These are phyloP conservation scores for Formica aserva DNA, from an alignment of 2,888 invertebrate genomes.

Conservation along the genomic window DNA sequence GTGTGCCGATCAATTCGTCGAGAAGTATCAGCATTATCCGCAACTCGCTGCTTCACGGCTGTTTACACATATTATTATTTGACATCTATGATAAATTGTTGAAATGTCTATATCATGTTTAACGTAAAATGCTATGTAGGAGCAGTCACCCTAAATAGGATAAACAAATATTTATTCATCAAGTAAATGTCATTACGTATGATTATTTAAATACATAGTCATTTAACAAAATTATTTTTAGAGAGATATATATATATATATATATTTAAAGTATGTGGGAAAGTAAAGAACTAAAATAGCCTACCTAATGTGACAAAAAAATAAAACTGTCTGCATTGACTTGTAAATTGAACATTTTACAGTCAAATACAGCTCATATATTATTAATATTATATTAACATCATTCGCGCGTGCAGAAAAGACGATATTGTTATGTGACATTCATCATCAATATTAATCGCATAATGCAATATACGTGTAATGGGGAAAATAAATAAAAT, in stretches of 20 bases:
- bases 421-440: constrained; percentile 1
- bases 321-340: background rate
- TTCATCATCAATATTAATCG: constrained; percentile 16
- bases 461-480: constrained; percentile 34
- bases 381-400: background rate
- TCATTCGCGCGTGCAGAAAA: constrained; percentile 21
- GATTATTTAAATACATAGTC: background rate
- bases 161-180: background rate
- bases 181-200: background rate
- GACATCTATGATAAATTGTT: background rate
- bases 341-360: background rate
- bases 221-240: constrained; percentile 8
- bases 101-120: background rate
- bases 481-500: constrained; percentile 30
- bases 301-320: background rate
- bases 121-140: background rate
- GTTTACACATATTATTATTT: constrained; percentile 14
- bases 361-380: background rate
- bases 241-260: background rate
- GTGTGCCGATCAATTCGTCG: background rate
- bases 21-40: constrained; percentile 62
- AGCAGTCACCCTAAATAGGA: background rate
- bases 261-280: background rate
- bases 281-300: background rate
- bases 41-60: constrained; percentile 62